Evolutionary conservation across 2,113 vertebrate species (phyloP).

Genomic region (Hylia prasina): DNA sequence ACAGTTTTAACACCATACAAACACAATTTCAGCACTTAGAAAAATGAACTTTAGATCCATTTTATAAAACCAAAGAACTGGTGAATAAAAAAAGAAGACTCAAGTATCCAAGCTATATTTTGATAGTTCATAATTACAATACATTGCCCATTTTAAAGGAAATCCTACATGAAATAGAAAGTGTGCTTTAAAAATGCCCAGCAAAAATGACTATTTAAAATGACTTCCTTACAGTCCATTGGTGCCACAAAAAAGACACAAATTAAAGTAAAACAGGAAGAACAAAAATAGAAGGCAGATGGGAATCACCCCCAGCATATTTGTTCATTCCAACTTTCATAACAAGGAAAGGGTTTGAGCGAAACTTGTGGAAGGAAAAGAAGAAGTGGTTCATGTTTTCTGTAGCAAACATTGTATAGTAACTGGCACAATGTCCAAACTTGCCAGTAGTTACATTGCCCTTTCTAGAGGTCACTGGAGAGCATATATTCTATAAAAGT

Average conservation of each 20-base stretch:
- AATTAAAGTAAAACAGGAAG: conserved; percentile 19
- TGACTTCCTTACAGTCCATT: neutral
- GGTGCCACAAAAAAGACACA: neutral
- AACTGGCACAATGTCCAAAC: neutral
- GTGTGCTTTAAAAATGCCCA: neutral
- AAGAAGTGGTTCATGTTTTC: neutral
- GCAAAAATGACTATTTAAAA: neutral
- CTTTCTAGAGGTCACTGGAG: neutral
- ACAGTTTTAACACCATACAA: neutral
- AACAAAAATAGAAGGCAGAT: conserved; percentile 29
- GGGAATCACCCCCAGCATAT: neutral
- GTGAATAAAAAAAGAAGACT: neutral
- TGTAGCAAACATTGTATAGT: neutral
- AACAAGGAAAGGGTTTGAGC: neutral
- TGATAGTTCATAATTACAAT: neutral
- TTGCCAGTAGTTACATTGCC: neutral
- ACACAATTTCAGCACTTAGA: neutral
- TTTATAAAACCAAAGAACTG: neutral
- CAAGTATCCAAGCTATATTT: neutral
- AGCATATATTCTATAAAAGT: neutral
- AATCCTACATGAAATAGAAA: neutral
- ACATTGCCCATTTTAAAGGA: neutral
- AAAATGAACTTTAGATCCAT: neutral
- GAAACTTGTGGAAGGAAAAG: neutral
- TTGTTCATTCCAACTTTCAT: neutral